Evolutionary conservation across 92 coral and sea anemone species (phyloP).

Genomic region (Bergia sp.): DNA sequence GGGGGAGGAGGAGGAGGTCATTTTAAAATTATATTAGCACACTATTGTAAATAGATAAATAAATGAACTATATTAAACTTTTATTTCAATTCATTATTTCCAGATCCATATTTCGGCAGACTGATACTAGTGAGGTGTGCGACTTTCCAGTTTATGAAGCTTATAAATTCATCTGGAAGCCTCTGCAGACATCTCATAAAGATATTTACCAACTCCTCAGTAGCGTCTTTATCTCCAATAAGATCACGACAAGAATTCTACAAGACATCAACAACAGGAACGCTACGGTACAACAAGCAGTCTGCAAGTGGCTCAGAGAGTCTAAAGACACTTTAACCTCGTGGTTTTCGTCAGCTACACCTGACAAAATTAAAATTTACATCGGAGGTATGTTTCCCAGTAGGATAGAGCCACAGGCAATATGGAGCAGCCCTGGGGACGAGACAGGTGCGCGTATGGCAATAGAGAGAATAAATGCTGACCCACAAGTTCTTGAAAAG

Average conservation of each 20-base stretch:
- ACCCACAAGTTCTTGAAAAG: slow-evolving; percentile 51
- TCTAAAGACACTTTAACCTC: slow-evolving; percentile 63
- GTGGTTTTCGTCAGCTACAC: slow-evolving; percentile 61
- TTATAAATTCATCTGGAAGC: slow-evolving; percentile 71
- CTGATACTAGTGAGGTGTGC: slow-evolving; percentile 39
- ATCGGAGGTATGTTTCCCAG: slow-evolving; percentile 92
- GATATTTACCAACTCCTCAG: slow-evolving; percentile 62
- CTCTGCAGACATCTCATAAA: slow-evolving; percentile 49
- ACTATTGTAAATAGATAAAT: too few relatives aligned
- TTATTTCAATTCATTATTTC: not conserved
- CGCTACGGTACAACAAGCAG: slow-evolving; percentile 37
- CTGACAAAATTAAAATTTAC: slow-evolving; percentile 50
- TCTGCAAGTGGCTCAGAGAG: slow-evolving; percentile 72
- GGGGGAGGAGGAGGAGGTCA: too few relatives aligned
- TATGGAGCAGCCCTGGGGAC: slow-evolving; percentile 87
- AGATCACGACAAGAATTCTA: slow-evolving; percentile 54
- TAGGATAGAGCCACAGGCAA: slow-evolving; percentile 64
- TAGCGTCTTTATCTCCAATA: slow-evolving; percentile 48
- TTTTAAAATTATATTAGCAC: too few relatives aligned
- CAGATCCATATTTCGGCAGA: slow-evolving; percentile 10
- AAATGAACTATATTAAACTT: too few relatives aligned
- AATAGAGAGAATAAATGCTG: slow-evolving; percentile 63
- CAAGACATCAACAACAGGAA: slow-evolving; percentile 31
- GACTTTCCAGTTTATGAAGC: slow-evolving; percentile 63
- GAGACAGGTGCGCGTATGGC: slow-evolving; percentile 84